Evolutionary conservation across 1,140 invertebrate species (phyloP).

Genomic region (Drosophila yakuba): DNA sequence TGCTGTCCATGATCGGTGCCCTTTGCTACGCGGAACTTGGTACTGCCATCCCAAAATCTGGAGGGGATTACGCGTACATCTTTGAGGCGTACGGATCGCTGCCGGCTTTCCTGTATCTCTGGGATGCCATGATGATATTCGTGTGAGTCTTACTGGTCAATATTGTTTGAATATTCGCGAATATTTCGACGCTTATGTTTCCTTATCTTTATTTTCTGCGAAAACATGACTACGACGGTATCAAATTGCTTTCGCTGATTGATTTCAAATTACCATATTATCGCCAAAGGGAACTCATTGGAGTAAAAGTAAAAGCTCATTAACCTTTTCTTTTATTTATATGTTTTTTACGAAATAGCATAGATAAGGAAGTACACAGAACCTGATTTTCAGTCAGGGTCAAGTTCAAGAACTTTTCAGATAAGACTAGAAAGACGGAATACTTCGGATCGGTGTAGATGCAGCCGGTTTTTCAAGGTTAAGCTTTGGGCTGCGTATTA

Average conservation of each 20-base stretch:
- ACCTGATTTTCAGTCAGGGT: not conserved
- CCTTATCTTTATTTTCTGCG: not conserved
- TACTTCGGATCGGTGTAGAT: constrained; percentile 3
- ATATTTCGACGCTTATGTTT: not conserved
- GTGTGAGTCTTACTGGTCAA: constrained; percentile 87
- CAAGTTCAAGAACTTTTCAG: not conserved
- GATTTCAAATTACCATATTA: not conserved
- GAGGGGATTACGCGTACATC: constrained; percentile 97
- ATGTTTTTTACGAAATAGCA: not conserved
- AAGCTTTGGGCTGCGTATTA: not conserved
- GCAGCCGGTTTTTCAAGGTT: constrained; percentile 19
- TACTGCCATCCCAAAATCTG: constrained; percentile 92
- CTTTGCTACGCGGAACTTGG: constrained; percentile 98
- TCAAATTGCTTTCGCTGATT: not conserved
- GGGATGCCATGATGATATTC: constrained; percentile 94
- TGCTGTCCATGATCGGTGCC: constrained; percentile 94
- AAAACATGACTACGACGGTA: not conserved
- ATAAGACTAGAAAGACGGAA: not conserved
- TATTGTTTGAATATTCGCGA: not conserved
- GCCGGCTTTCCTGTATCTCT: constrained; percentile 96
- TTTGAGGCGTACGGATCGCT: constrained; percentile 95
- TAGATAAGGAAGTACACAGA: not conserved
- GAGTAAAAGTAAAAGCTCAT: not conserved
- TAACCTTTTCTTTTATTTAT: not conserved
- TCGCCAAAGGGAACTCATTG: not conserved